These are phyloP conservation scores for Theretra japonica DNA, from an alignment of 2,888 invertebrate species.

Conservation along the genomic window DNA sequence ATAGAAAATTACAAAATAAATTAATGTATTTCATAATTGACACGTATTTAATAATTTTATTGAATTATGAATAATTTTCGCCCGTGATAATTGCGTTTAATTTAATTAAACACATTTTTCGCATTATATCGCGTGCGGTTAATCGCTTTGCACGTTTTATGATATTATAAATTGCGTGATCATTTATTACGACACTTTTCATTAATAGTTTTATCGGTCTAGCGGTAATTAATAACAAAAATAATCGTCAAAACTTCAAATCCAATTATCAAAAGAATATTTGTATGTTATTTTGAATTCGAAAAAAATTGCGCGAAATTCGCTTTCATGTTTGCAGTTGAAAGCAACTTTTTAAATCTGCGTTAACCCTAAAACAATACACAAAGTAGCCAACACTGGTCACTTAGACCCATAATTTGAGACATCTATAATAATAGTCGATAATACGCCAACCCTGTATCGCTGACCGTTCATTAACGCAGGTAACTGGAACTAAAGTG, in stretches of 20 bases:
- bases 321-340: no score
- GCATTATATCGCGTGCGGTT: conserved; percentile 10
- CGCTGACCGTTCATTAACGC: conserved; percentile 21
- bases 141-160: background rate
- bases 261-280: background rate
- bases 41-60: background rate
- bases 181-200: background rate
- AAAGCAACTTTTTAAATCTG: background rate
- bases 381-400: conserved; percentile 21
- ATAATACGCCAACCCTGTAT: conserved; percentile 8
- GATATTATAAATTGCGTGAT: background rate
- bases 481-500: conserved; percentile 24
- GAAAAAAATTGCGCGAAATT: background rate
- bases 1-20: background rate
- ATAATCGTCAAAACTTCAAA: background rate
- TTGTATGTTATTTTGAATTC: background rate
- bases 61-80: background rate
- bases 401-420: conserved; percentile 3
- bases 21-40: background rate
- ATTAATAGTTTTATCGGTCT: no score
- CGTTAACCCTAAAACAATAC: background rate
- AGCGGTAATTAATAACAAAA: background rate
- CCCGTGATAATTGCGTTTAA: conserved; percentile 3
- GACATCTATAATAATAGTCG: conserved; percentile 24
- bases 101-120: conserved; percentile 9